Evolutionary conservation across 2,888 invertebrate genomes (phyloP).

Genomic region (Priocnemis perturbator): DNA sequence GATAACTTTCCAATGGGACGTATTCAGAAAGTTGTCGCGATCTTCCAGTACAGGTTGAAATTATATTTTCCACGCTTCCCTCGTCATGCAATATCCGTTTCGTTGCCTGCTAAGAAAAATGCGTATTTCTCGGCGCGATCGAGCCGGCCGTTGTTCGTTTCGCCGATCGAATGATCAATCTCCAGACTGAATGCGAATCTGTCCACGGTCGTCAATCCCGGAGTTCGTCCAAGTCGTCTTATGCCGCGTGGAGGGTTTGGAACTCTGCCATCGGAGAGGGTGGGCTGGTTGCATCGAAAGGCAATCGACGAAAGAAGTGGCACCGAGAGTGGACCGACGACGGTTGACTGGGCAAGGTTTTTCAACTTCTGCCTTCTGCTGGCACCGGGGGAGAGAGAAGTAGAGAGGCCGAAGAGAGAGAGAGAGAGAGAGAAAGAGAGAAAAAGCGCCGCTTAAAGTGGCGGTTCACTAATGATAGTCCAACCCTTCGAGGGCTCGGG

Average conservation of each 20-base stretch:
- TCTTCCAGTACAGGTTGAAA: too few relatives aligned
- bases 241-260: neutral
- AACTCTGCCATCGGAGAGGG: constrained; percentile 31
- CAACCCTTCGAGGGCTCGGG: constrained; percentile 56
- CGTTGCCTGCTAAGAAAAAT: too few relatives aligned
- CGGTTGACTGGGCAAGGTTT: constrained; percentile 47
- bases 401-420: too few relatives aligned
- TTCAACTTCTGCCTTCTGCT: constrained; percentile 47
- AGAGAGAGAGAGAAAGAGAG: too few relatives aligned
- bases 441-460: constrained; percentile 51
- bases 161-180: too few relatives aligned
- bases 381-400: neutral
- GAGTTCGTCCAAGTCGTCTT: neutral
- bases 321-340: constrained; percentile 47
- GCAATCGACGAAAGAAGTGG: constrained; percentile 55
- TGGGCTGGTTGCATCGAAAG: constrained; percentile 44
- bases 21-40: too few relatives aligned
- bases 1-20: too few relatives aligned
- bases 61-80: too few relatives aligned
- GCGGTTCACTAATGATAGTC: constrained; percentile 62
- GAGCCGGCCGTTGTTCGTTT: too few relatives aligned
- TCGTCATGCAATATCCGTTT: too few relatives aligned
- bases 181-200: neutral
- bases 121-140: too few relatives aligned
- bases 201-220: constrained; percentile 4